Evolutionary conservation across 2,113 vertebrate species (phyloP).

Genomic region (Paramormyrops kingsleyae): DNA sequence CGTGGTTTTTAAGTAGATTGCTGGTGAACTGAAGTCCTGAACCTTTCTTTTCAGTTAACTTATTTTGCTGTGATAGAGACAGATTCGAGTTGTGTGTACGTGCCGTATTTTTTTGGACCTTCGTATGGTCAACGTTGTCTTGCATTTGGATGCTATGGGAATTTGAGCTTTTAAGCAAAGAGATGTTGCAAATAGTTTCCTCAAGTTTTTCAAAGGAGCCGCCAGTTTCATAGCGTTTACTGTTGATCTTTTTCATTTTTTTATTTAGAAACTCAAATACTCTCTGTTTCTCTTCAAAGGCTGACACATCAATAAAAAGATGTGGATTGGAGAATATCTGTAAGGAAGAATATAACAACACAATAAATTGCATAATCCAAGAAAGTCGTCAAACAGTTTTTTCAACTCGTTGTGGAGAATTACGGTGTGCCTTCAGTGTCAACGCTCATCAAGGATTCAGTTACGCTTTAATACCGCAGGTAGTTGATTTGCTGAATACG

Average conservation of each 20-base stretch:
- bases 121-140: not conserved
- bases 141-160: not conserved
- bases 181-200: not conserved
- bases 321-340: conserved; percentile 49
- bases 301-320: conserved; percentile 7
- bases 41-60: not conserved
- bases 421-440: not conserved
- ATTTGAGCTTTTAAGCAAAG: not conserved
- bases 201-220: conserved; percentile 41
- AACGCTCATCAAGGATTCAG: not conserved
- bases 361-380: not conserved
- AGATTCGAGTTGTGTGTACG: not conserved
- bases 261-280: conserved; percentile 1
- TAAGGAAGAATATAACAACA: not conserved
- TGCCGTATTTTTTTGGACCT: not conserved
- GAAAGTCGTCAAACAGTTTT: not conserved
- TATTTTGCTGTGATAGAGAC: not conserved
- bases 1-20: conserved; percentile 23
- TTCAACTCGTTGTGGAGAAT: not conserved
- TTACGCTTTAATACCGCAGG: not conserved
- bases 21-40: not conserved
- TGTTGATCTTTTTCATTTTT: fast-evolving
- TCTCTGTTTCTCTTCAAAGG: not conserved
- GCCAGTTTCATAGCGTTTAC: not conserved
- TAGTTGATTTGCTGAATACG: not conserved